Percentiles rank a stretch among this genome's conserved stretches.
phyloP scores from a whole-genome alignment of 2,888 invertebrate species.

The Heteromyza rotundicornis region DNA sequence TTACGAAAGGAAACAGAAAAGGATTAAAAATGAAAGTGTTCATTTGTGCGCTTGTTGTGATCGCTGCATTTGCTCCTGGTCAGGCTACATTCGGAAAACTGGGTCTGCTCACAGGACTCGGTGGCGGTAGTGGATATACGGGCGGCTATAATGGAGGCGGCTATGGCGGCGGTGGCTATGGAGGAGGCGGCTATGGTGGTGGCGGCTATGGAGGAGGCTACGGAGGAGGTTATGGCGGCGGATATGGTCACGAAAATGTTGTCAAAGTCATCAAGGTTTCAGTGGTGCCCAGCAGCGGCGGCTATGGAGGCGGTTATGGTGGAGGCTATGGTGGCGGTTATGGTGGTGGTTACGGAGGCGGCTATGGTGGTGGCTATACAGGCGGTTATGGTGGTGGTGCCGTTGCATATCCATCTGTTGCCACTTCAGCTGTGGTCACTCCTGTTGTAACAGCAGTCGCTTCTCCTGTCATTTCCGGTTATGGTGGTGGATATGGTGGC shows the following conservation, averaged over 20 bases:
- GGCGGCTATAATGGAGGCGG: conserved; percentile 24
- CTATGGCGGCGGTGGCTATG: conserved; percentile 29
- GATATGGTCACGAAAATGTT: conserved; percentile 36
- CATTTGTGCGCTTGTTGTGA: conserved; percentile 18
- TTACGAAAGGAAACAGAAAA: background rate
- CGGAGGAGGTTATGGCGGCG: conserved; percentile 28
- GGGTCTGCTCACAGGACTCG: conserved; percentile 39
- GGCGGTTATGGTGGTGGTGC: conserved; percentile 33
- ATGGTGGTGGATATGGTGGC: conserved; percentile 31
- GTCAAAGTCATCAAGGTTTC: conserved; percentile 44
- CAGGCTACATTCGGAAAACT: conserved; percentile 48
- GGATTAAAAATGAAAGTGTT: conserved; percentile 37
- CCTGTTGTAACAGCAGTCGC: conserved; percentile 45
- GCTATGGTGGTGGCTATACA: conserved; percentile 37
- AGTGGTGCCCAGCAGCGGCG: conserved; percentile 29
- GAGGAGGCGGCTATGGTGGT: conserved; percentile 20
- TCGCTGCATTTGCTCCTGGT: conserved; percentile 31
- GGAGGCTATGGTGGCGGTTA: conserved; percentile 31
- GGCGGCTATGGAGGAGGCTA: conserved; percentile 19
- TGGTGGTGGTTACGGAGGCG: conserved; percentile 31
- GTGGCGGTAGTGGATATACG: conserved; percentile 13
- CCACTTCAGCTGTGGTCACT: conserved; percentile 48
- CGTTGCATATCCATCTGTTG: conserved; percentile 36
- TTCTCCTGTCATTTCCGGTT: conserved; percentile 38
- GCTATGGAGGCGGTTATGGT: conserved; percentile 18